These are phyloP conservation scores for Chinchilla lanigera DNA, from an alignment of 2,113 vertebrate species.

Conservation along the genomic window DNA sequence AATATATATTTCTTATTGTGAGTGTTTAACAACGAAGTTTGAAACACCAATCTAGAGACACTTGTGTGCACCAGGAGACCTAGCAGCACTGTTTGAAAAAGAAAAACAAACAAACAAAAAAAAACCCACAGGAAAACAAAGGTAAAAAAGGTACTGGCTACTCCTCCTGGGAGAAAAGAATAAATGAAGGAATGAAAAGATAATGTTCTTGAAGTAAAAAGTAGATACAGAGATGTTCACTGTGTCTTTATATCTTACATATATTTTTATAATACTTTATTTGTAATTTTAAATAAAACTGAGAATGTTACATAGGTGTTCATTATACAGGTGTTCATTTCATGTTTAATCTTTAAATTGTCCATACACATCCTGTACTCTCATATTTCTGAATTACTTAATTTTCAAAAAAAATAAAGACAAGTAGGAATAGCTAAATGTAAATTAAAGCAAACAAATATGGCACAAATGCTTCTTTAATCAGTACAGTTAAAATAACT, in stretches of 20 bases:
- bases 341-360: conserved; percentile 22
- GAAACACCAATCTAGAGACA: not conserved
- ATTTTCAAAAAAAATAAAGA: not conserved
- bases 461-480: not conserved
- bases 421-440: not conserved
- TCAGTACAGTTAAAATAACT: not conserved
- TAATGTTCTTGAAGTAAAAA: not conserved
- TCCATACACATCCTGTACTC: not conserved
- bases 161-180: not conserved
- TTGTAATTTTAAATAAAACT: conserved; percentile 1
- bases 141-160: not conserved
- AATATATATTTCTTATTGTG: not conserved
- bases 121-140: not conserved
- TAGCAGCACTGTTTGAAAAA: not conserved
- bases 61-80: not conserved
- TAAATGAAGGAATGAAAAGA: not conserved
- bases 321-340: not conserved
- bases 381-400: not conserved
- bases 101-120: not conserved
- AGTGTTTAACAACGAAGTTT: not conserved
- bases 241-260: not conserved
- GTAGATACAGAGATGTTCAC: not conserved
- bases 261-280: not conserved
- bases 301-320: not conserved
- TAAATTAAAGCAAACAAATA: conserved; percentile 14